Conservation (phyloP, 1,140 invertebrate genomes). For the Drosophila busckii region DNA sequence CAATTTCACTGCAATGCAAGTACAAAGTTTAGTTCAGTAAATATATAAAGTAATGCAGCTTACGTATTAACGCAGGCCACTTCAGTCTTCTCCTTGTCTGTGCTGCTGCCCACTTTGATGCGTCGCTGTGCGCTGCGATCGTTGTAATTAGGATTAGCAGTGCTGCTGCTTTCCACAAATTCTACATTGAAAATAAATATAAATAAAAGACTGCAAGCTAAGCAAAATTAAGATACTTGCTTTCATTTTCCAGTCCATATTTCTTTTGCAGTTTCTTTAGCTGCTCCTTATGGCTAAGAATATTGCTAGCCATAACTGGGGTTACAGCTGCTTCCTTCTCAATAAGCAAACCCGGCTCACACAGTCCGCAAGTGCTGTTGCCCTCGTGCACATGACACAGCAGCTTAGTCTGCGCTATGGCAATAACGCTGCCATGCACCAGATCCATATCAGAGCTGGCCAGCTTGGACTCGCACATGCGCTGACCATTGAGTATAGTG, state of each 20-base stretch:
- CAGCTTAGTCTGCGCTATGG: slow-evolving; percentile 86
- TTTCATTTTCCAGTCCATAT: slow-evolving; percentile 86
- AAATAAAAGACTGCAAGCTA: not conserved
- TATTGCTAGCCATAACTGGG: slow-evolving; percentile 6
- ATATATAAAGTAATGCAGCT: slow-evolving; percentile 55
- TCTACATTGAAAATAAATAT: slow-evolving; percentile 23
- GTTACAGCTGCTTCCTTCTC: slow-evolving; percentile 33
- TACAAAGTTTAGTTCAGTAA: not conserved
- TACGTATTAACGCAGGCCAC: slow-evolving; percentile 89
- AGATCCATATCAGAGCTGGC: slow-evolving; percentile 83
- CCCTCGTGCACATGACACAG: slow-evolving; percentile 93
- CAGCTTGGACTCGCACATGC: slow-evolving; percentile 86
- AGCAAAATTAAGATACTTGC: slow-evolving; percentile 57
- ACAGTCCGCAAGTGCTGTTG: slow-evolving; percentile 90
- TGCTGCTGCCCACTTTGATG: slow-evolving; percentile 88
- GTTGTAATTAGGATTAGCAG: slow-evolving; percentile 80
- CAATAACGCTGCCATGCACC: slow-evolving; percentile 87
- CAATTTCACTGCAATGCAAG: slow-evolving; percentile 83
- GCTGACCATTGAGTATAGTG: slow-evolving; percentile 88
- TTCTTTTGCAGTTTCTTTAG: slow-evolving; percentile 89
- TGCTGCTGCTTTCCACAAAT: slow-evolving; percentile 64
- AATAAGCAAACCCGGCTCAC: slow-evolving; percentile 90
- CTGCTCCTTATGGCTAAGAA: slow-evolving; percentile 83
- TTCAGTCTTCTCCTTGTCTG: slow-evolving; percentile 90
- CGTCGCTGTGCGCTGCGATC: slow-evolving; percentile 89